Evolutionary conservation across 2,113 vertebrate genomes (phyloP), one percentile per base, ranked within the genome.

Genomic region (Copsychus sechellarum): DNA sequence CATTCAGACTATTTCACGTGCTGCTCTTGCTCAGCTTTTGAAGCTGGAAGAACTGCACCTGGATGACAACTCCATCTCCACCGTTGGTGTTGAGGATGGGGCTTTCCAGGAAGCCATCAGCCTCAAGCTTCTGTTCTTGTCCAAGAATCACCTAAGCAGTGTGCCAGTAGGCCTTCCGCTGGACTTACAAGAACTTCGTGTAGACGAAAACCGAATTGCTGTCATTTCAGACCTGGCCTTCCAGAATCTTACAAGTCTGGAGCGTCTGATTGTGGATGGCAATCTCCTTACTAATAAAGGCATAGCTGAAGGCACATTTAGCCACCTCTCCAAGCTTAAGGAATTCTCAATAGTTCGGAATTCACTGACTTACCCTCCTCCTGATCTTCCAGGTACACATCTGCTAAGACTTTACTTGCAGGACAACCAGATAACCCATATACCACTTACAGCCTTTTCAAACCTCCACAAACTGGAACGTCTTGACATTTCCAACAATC

Each of bases 21-120:
- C 98, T 14, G 99, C 99, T 19, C 98, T 99, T 21, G 98, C 99
- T 62, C 99, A 99, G 97, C 98, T 99, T 69, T 95, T 98, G 91
- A 98, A 98, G 83, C 97, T 99, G 9, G 99, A 99, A 97, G 99
- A 99, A 96, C 97, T 99, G 33, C 99, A 99, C 74, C 97, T 99
- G 70, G 99, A 99, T 53, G 99, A 99, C 95, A 99, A 99, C 95
- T 99, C 99, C 50, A 99, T 99, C 88, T 99, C 99, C 81, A 99
- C 99, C 1, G 99, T 99, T 43, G 99, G 99, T 1, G 99, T 99
- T 93, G 99, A 99, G 87, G 99, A 99, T 71, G 99, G 99, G 43
- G 99, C 99, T 16, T 99, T 99, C 94, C 98, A 98, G 64, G 99
- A 99, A 98, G 99, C 99, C 1, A 26, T 99, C 8, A 99, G 99